These are phyloP conservation scores for Pitta sordida DNA, from an alignment of 2,113 vertebrate species.

Conservation along the genomic window DNA sequence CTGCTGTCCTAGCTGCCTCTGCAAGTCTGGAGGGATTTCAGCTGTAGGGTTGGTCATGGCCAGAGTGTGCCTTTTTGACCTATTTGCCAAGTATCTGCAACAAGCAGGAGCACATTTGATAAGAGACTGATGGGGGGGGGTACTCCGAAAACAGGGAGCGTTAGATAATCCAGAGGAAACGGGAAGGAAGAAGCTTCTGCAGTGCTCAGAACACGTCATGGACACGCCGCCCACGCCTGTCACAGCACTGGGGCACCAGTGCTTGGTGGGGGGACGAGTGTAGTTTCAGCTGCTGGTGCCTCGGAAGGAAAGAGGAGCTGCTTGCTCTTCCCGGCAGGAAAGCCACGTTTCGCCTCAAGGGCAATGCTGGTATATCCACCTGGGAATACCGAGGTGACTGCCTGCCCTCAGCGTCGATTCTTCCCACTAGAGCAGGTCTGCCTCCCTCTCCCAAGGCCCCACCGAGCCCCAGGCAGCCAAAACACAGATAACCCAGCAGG, in stretches of 20 bases:
- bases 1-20: constrained; percentile 89
- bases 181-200: constrained; percentile 34
- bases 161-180: constrained; percentile 11
- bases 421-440: background rate
- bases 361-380: background rate
- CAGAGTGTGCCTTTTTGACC: constrained; percentile 99
- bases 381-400: background rate
- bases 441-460: background rate
- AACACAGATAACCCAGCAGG: background rate
- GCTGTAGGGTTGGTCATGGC: constrained; percentile 90
- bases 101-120: constrained; percentile 80
- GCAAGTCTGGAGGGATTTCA: constrained; percentile 92
- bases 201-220: background rate
- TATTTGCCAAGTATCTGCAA: constrained; percentile 99
- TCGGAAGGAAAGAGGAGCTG: background rate
- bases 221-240: background rate
- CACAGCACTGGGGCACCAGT: background rate
- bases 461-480: background rate
- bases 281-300: background rate
- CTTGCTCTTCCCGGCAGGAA: background rate
- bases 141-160: constrained; percentile 66
- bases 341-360: background rate
- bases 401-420: fast-evolving
- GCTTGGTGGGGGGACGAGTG: background rate
- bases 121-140: constrained; percentile 68